Conservation (phyloP, 2,113 vertebrate genomes). For the Symphodus melops region DNA sequence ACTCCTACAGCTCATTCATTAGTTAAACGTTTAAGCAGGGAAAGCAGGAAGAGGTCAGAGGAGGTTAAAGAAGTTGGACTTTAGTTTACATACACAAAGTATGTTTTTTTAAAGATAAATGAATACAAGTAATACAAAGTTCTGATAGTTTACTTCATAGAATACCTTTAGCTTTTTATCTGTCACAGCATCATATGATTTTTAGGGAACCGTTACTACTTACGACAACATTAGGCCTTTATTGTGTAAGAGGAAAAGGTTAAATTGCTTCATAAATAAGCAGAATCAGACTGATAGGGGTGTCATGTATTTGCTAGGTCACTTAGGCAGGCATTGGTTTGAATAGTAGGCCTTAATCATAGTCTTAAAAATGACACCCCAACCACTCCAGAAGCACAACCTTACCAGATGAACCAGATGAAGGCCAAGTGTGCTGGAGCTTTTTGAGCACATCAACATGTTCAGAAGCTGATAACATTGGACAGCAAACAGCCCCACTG, state of each 20-base stretch:
- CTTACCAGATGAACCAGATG: too few species aligned
- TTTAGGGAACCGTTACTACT: slow-evolving; percentile 5
- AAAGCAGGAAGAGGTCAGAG: too few species aligned
- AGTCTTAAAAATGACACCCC: background rate
- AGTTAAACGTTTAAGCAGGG: too few species aligned
- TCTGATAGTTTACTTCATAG: too few species aligned
- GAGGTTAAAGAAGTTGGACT: too few species aligned
- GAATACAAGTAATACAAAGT: too few species aligned
- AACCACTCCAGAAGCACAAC: background rate
- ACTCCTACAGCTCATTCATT: too few species aligned
- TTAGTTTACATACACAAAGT: too few species aligned
- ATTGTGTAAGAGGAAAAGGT: background rate
- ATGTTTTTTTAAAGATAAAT: too few species aligned
- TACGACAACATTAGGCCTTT: background rate
- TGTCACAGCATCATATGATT: slow-evolving; percentile 17
- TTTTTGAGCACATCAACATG: too few species aligned
- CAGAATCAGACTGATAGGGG: background rate
- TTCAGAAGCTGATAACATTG: too few species aligned
- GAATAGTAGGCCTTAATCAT: background rate
- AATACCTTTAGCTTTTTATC: background rate
- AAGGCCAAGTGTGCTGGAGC: too few species aligned
- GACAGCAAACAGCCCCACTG: background rate
- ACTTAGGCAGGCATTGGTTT: background rate
- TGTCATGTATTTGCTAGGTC: background rate
- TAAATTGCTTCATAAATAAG: background rate